Percentiles rank a stretch among this genome's conserved stretches.
These are phyloP conservation scores for Montipora sp. DNA, from an alignment of 64 coral and sea anemone species.

Conservation along the genomic window DNA sequence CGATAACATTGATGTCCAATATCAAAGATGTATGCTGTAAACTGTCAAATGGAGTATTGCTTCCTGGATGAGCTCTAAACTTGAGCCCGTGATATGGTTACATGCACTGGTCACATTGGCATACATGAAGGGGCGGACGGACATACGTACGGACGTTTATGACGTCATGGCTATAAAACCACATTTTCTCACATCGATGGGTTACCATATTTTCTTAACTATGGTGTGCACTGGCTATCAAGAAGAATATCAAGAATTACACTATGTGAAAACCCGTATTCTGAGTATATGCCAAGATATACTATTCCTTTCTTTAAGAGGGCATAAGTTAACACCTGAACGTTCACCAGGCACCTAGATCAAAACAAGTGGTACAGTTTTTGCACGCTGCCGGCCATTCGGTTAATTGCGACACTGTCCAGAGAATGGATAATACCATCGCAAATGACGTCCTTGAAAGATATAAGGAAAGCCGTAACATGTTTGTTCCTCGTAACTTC, in stretches of 20 bases:
- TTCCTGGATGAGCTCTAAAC: too few species aligned
- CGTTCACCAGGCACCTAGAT: conserved; percentile 68
- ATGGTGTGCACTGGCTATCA: background rate
- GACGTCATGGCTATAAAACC: too few species aligned
- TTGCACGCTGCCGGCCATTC: conserved; percentile 39
- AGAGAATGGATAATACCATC: conserved; percentile 35
- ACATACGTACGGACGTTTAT: too few species aligned
- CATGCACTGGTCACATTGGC: too few species aligned
- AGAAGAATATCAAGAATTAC: conserved; percentile 31
- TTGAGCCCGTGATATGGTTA: too few species aligned
- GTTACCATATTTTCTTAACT: too few species aligned
- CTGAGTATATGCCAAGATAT: conserved; percentile 88
- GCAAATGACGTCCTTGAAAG: conserved; percentile 35
- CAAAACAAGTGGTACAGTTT: conserved; percentile 57
- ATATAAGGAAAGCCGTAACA: conserved; percentile 34
- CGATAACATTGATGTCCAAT: too few species aligned
- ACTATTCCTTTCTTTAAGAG: conserved; percentile 49
- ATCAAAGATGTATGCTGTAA: too few species aligned
- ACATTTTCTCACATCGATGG: too few species aligned
- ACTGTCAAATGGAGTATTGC: too few species aligned
- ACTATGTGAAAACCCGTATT: conserved; percentile 43
- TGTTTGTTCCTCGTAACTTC: conserved; percentile 59
- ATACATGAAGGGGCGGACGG: too few species aligned
- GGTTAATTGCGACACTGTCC: conserved; percentile 39
- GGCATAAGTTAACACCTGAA: conserved; percentile 44